Conservation (phyloP, 2,113 vertebrate genomes). For the Pavo muticus region DNA sequence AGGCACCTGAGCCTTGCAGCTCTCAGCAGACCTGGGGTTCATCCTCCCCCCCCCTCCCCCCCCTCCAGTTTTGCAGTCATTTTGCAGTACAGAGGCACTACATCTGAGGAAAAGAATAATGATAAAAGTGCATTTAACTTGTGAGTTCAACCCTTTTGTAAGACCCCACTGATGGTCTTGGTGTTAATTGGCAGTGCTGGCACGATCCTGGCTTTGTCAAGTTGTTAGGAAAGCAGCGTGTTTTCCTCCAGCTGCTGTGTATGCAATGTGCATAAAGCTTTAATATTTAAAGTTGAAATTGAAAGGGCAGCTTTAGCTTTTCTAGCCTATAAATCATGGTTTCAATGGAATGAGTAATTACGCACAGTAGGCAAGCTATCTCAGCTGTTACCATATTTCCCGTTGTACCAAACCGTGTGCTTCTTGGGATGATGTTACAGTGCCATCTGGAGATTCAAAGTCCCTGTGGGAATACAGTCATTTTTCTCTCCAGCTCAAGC, state of each 20-base stretch:
- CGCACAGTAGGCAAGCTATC: neutral
- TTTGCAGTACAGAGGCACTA: neutral
- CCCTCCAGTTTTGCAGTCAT: rapidly evolving
- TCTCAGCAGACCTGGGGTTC: neutral
- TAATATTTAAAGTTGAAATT: neutral
- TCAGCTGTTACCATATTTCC: constrained; percentile 40
- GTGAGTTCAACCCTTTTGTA: neutral
- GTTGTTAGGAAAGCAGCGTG: neutral
- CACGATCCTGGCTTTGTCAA: neutral
- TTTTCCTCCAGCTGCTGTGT: neutral
- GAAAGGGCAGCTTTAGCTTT: neutral
- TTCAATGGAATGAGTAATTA: constrained; percentile 40
- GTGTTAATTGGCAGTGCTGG: neutral
- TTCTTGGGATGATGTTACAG: constrained; percentile 44
- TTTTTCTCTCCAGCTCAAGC: neutral
- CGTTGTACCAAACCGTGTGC: neutral
- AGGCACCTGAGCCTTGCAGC: neutral
- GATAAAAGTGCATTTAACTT: neutral
- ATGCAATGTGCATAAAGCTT: neutral
- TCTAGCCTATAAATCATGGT: neutral
- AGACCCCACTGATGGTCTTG: neutral
- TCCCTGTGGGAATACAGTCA: neutral
- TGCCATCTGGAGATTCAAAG: constrained; percentile 65
- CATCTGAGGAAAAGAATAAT: neutral
- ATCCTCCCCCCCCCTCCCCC: neutral